phyloP scores from a whole-genome alignment of 2,113 vertebrate genomes.

The Poecile atricapillus region DNA sequence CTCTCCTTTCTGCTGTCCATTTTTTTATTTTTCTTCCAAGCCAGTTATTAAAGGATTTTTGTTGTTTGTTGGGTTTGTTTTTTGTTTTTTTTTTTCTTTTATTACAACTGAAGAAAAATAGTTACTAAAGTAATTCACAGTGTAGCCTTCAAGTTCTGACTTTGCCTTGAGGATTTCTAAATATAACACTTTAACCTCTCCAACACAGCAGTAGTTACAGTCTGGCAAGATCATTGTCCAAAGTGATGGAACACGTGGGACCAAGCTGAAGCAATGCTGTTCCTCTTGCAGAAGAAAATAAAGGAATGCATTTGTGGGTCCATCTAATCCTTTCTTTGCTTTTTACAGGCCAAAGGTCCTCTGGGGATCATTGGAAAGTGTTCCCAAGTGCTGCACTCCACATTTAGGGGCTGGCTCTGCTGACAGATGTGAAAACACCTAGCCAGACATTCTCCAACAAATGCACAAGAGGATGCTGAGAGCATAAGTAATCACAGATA shows the following conservation, averaged over 20 bases:
- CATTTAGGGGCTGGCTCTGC: slow-evolving; percentile 52
- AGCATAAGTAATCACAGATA: background rate
- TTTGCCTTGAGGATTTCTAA: slow-evolving; percentile 34
- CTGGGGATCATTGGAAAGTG: slow-evolving; percentile 30
- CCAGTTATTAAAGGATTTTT: background rate
- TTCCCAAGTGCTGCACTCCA: slow-evolving; percentile 44
- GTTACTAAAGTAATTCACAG: slow-evolving; percentile 12
- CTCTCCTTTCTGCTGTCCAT: background rate
- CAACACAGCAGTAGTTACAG: slow-evolving; percentile 22
- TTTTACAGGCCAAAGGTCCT: slow-evolving; percentile 51
- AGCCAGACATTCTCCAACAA: slow-evolving; percentile 32
- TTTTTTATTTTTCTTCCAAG: background rate
- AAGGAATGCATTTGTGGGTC: slow-evolving; percentile 36
- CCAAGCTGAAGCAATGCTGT: background rate
- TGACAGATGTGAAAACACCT: slow-evolving; percentile 50
- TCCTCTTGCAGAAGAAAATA: slow-evolving; percentile 47
- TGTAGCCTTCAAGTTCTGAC: background rate
- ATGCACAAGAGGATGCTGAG: background rate
- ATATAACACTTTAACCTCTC: background rate
- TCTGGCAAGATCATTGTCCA: slow-evolving; percentile 57
- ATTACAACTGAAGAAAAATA: background rate
- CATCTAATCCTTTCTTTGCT: slow-evolving; percentile 39
- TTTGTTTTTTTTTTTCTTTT: background rate
- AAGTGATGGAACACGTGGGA: slow-evolving; percentile 34
- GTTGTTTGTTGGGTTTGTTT: too few relatives aligned